Evolutionary conservation across 2,113 vertebrate genomes (phyloP).

Genomic region (Lamprotornis superbus): DNA sequence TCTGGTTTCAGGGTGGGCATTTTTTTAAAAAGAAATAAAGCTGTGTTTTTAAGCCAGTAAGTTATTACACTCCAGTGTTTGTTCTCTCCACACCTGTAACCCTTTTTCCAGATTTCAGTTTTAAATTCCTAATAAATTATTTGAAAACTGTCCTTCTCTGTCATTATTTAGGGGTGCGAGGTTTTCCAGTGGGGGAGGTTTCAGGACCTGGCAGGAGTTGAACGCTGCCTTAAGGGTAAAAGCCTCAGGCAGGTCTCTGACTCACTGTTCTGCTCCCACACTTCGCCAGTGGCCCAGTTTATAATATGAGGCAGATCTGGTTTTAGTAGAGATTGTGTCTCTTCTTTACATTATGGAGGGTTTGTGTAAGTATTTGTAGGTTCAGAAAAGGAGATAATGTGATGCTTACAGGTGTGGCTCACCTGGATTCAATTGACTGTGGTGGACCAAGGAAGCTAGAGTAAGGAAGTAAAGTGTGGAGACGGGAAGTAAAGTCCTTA

Average conservation of each 20-base stretch:
- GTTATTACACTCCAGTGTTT: constrained; percentile 81
- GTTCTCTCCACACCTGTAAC: constrained; percentile 91
- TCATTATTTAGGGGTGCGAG: not conserved
- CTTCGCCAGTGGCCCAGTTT: not conserved
- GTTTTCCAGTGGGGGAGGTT: not conserved
- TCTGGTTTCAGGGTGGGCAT: constrained; percentile 76
- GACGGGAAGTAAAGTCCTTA: not conserved
- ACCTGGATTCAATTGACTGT: not conserved
- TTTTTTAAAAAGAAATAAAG: constrained; percentile 75
- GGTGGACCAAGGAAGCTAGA: not conserved
- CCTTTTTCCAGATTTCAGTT: constrained; percentile 89
- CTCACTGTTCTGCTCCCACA: not conserved
- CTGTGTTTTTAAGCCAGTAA: constrained; percentile 82
- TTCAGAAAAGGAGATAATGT: not conserved
- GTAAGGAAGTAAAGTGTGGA: not conserved
- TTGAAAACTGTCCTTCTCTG: constrained; percentile 82
- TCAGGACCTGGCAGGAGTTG: not conserved
- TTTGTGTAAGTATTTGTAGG: not conserved
- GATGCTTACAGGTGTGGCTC: not conserved
- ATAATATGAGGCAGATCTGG: not conserved
- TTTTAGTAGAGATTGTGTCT: not conserved
- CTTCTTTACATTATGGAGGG: not conserved
- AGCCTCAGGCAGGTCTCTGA: not conserved
- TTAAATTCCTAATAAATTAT: constrained; percentile 99
- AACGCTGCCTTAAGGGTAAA: not conserved